Percentiles rank a stretch among this genome's conserved stretches.
phyloP scores from a whole-genome alignment of 2,113 vertebrate genomes.

The Dicerorhinus sumatrensis region DNA sequence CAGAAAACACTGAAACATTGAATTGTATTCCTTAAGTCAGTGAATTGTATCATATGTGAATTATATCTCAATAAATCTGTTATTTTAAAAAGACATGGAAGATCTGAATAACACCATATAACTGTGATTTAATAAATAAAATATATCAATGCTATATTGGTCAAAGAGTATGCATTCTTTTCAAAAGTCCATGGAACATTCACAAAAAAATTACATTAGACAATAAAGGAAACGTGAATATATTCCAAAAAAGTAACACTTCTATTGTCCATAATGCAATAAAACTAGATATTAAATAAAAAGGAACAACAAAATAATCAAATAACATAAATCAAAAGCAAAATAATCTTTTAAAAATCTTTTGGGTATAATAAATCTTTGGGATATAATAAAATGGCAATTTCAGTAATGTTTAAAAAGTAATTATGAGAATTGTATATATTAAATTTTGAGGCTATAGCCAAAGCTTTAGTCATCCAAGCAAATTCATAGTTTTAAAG shows the following conservation, averaged over 20 bases:
- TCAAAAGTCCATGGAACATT: background rate
- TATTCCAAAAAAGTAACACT: background rate
- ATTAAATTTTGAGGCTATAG: background rate
- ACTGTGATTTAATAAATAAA: constrained; percentile 1
- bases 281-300: constrained; percentile 19
- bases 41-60: background rate
- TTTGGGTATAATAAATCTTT: background rate
- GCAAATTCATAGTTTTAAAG: background rate
- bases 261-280: background rate
- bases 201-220: background rate
- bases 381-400: background rate
- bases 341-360: background rate
- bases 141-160: background rate
- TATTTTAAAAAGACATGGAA: background rate
- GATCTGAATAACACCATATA: background rate
- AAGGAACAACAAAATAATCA: constrained; percentile 36
- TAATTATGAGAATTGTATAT: background rate
- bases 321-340: constrained; percentile 47
- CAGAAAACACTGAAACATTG: background rate
- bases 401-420: constrained; percentile 50
- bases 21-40: background rate
- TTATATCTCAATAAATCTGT: background rate
- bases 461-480: background rate
- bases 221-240: constrained; percentile 37
- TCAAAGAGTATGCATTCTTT: background rate